A percentile compares a stretch with the other conserved stretches of the same genome.
Evolutionary conservation across 2,797 vertebrate genomes (phyloP).

Genomic region (Natrix natrix): DNA sequence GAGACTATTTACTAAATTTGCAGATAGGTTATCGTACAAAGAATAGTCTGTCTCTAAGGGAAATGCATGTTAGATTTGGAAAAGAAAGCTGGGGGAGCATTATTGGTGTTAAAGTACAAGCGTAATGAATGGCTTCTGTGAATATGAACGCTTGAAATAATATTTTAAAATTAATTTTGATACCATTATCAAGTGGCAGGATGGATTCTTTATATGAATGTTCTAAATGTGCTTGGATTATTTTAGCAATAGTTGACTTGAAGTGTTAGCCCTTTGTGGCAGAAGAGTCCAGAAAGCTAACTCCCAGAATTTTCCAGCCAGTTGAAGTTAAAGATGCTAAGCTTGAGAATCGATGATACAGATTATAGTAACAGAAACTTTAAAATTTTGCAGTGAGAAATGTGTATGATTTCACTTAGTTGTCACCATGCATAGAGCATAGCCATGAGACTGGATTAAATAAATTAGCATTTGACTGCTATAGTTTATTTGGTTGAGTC

Average conservation of each 20-base stretch:
- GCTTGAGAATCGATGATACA: background rate
- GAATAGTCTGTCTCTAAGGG: conserved; percentile 44
- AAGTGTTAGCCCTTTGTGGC: background rate
- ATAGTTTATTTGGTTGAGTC: background rate
- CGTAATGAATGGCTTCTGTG: background rate
- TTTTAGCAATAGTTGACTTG: background rate
- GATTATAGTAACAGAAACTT: background rate
- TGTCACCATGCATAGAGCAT: background rate
- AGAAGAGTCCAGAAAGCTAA: background rate
- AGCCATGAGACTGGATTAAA: background rate
- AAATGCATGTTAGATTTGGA: conserved; percentile 30
- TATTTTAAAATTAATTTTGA: background rate
- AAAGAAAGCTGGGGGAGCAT: background rate
- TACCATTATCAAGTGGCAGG: background rate
- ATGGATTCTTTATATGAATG: background rate
- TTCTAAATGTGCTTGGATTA: background rate
- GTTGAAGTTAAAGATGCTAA: background rate
- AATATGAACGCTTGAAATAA: background rate
- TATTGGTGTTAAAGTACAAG: background rate
- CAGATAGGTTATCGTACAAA: conserved; percentile 43
- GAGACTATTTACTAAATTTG: conserved; percentile 57
- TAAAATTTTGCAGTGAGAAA: background rate
- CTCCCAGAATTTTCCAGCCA: background rate
- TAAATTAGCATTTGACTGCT: background rate
- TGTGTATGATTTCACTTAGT: background rate